These are phyloP conservation scores for Pantherophis guttatus DNA, from an alignment of 2,113 vertebrate species.

Conservation along the genomic window DNA sequence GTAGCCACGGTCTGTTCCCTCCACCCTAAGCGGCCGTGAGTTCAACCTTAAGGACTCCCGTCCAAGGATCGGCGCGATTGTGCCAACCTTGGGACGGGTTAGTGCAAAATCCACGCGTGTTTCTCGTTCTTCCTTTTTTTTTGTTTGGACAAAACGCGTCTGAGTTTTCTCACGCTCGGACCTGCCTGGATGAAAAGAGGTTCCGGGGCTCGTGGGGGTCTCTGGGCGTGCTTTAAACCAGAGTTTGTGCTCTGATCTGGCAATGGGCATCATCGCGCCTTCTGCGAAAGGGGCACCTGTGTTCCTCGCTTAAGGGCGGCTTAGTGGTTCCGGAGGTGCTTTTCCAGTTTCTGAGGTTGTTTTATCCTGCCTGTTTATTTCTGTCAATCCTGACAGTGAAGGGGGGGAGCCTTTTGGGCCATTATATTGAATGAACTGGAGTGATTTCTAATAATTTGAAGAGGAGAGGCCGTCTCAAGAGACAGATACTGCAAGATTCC, in stretches of 20 bases:
- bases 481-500: background rate
- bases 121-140: fast-evolving
- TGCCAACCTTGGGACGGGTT: background rate
- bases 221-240: background rate
- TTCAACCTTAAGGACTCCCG: background rate
- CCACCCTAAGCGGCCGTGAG: background rate
- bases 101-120: background rate
- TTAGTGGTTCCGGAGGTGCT: background rate
- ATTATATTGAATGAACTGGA: background rate
- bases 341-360: background rate
- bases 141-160: background rate
- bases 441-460: background rate
- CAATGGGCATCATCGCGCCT: no score
- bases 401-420: background rate
- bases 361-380: background rate
- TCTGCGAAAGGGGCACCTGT: background rate
- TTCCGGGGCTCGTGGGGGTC: background rate
- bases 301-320: background rate
- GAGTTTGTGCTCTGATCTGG: background rate
- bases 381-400: background rate
- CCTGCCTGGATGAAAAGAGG: background rate
- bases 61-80: background rate
- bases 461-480: background rate
- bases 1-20: background rate
- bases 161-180: background rate